phyloP scores from a whole-genome alignment of 2,888 invertebrate species.

The Colostygia pectinataria region DNA sequence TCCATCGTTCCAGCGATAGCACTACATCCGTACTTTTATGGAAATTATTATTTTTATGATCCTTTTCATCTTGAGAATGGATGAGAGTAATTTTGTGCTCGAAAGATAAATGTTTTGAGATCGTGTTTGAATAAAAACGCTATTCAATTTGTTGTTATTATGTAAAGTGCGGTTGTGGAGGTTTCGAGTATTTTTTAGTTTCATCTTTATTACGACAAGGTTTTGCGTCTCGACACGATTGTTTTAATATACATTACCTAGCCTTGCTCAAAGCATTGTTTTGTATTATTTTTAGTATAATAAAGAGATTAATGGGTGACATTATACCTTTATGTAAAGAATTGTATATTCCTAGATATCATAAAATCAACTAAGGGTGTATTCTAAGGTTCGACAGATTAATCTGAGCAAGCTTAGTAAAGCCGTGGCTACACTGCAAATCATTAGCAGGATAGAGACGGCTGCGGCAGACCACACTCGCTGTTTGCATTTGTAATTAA shows the following conservation, averaged over 20 bases:
- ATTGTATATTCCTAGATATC: neutral
- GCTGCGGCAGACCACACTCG: slow-evolving; percentile 77
- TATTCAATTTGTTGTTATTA: slow-evolving; percentile 30
- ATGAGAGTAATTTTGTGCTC: slow-evolving; percentile 36
- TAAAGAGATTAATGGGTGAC: too few relatives aligned
- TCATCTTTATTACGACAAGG: too few relatives aligned
- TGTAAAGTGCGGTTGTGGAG: slow-evolving; percentile 19
- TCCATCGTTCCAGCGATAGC: slow-evolving; percentile 38
- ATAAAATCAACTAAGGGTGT: slow-evolving; percentile 37
- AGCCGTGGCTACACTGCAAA: slow-evolving; percentile 69
- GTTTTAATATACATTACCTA: too few relatives aligned
- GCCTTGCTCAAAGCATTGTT: too few relatives aligned
- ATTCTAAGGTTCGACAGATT: slow-evolving; percentile 47
- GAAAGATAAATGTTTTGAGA: slow-evolving; percentile 35
- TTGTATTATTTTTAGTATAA: neutral
- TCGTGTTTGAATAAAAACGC: slow-evolving; percentile 34
- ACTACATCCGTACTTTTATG: slow-evolving; percentile 45
- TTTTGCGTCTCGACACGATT: too few relatives aligned
- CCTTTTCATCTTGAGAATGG: slow-evolving; percentile 45
- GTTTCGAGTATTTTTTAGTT: slow-evolving; percentile 7
- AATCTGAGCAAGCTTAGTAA: slow-evolving; percentile 39
- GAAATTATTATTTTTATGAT: slow-evolving; percentile 49
- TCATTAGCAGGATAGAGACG: slow-evolving; percentile 81
- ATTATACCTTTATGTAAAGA: neutral
- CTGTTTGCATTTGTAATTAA: slow-evolving; percentile 83